Conservation (phyloP, 2,797 vertebrate species). For the Aplochiton taeniatus region DNA sequence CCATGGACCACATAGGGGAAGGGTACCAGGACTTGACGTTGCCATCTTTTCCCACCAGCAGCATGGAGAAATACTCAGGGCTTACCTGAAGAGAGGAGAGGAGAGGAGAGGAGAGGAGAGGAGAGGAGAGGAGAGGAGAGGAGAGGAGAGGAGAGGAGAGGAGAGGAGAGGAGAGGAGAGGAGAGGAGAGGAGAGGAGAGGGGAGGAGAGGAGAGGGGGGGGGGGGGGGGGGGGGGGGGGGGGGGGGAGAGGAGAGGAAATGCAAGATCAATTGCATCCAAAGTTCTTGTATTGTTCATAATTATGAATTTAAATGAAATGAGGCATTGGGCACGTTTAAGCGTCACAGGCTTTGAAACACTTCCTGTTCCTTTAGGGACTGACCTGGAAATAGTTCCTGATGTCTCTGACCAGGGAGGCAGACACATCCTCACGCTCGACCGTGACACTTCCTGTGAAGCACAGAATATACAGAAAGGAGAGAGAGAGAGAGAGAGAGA, state of each 20-base stretch:
- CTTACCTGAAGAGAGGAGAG: slow-evolving; percentile 84
- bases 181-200: background rate
- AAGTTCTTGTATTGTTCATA: too few species aligned
- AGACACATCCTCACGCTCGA: slow-evolving; percentile 82
- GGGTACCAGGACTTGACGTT: slow-evolving; percentile 91
- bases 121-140: background rate
- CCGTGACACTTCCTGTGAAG: slow-evolving; percentile 78
- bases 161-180: slow-evolving; percentile 60
- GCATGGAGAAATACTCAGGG: slow-evolving; percentile 87
- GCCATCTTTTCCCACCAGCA: slow-evolving; percentile 89
- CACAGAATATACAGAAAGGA: background rate
- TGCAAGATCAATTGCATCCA: too few species aligned
- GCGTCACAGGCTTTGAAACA: too few species aligned
- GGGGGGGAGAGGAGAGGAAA: background rate
- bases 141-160: background rate
- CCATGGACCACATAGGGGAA: slow-evolving; percentile 90
- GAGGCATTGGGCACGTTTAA: too few species aligned
- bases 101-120: background rate
- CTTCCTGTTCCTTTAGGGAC: slow-evolving; percentile 26
- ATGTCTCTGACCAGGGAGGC: slow-evolving; percentile 83
- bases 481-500: slow-evolving; percentile 6
- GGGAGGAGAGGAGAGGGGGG: too few species aligned
- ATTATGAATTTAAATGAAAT: too few species aligned
- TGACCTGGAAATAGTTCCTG: slow-evolving; percentile 88
- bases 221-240: too few species aligned